A percentile compares a stretch with the other conserved stretches of the same genome.
Evolutionary conservation across 2,113 vertebrate genomes (phyloP).

Genomic region (Emydocephalus ijimae): DNA sequence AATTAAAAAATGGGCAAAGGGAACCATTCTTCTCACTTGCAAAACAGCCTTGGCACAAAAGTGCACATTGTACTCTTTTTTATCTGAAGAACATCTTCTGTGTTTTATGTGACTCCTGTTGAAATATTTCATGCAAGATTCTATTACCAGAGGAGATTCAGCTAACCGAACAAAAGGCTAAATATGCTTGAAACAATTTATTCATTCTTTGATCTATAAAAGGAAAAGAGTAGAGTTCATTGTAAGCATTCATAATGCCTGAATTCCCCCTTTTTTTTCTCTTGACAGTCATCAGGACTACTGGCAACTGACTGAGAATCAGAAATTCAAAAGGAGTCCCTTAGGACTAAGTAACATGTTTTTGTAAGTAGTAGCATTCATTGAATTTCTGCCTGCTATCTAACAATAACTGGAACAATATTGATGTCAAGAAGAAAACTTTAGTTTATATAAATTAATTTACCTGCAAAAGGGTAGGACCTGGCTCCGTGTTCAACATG

Average conservation of each 20-base stretch:
- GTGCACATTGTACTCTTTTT: not conserved
- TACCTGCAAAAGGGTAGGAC: not conserved
- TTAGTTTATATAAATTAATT: not conserved
- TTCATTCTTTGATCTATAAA: not conserved
- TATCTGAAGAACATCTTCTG: not conserved
- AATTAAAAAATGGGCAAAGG: not conserved
- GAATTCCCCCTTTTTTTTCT: not conserved
- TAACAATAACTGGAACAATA: not conserved
- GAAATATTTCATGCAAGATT: not conserved
- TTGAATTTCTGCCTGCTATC: not conserved
- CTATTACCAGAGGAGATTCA: not conserved
- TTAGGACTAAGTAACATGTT: not conserved
- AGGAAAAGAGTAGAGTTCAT: not conserved
- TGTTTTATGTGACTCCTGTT: not conserved
- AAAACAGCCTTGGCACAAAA: not conserved
- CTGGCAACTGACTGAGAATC: not conserved
- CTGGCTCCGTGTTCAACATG: not conserved
- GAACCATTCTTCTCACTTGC: slow-evolving; percentile 14
- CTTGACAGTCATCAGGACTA: not conserved
- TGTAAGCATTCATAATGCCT: not conserved
- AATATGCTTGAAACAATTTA: not conserved
- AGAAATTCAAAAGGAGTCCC: not conserved
- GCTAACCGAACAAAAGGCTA: not conserved
- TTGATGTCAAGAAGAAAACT: not conserved
- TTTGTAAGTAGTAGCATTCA: not conserved